Base-by-base conservation (phyloP, 2,797 vertebrate species). In the Oreochromis grahami region DNA sequence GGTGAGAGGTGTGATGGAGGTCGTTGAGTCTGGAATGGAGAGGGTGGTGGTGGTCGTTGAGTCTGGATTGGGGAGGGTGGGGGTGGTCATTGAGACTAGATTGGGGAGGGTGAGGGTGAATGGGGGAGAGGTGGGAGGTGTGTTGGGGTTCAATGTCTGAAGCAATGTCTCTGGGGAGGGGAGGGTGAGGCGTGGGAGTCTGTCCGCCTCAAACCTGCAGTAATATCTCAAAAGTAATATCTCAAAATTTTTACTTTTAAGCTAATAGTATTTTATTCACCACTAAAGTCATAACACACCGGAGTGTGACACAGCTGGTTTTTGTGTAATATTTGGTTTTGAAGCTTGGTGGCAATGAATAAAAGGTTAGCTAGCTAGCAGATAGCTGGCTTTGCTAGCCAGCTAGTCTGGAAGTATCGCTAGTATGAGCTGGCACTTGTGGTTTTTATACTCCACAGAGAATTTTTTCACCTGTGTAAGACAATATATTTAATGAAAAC, bases 261-360 rank as follows among this genome's bases (percentile, higher is more conserved):
- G 43, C 11, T 19, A 48, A 12, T 19, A 50, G n/a, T 74, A 32
- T 74, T 74, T 72, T 48, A 19, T 48, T 19, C 68, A 48, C 43
- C 43, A 12, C 41, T 72, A 17, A 72, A 29, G 8, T 1, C 15
- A 45, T 11, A 45, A 72, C 8, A 72, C 65, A 0, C 41, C 1
- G 0, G 24, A 11, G 14, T 8, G 24, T 72, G 24, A 15, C 24
- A 19, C 14, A 72, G 41, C 24, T 48, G 14, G 24, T 48, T 0
- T 72, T 72, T 72, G 15, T 29, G 15, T 48, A 72, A 48, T 0
- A 48, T 72, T 72, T 29, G 24, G 38, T 7, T 72, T 72, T 45
- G 41, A 70, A 26, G 38, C 65, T 43, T 68, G 21, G 38, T 72
- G 38, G 14, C 38, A 43, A 70, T 43, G 41, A 43, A 43, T 68